Evolutionary conservation across 1,140 invertebrate species (phyloP).

Genomic region (Drosophila neocordata): DNA sequence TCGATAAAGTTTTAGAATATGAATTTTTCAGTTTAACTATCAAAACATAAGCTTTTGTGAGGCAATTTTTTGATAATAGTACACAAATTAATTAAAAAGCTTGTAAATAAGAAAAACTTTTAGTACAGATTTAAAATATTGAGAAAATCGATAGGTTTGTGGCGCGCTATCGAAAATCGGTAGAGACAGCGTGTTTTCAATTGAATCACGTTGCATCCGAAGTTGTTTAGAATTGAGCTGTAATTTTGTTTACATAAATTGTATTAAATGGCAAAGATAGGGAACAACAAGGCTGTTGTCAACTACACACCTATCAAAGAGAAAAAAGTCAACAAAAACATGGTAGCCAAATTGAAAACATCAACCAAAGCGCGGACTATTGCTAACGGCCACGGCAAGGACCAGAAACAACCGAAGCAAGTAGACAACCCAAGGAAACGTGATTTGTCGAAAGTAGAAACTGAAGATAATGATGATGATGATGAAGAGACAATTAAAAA

Average conservation of each 20-base stretch:
- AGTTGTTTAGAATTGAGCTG: background rate
- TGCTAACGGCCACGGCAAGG: background rate
- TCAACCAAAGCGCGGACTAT: background rate
- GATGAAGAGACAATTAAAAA: conserved; percentile 8
- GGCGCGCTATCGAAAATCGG: conserved; percentile 2
- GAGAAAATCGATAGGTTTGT: background rate
- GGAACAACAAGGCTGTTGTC: background rate
- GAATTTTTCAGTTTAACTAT: background rate
- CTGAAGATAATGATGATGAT: background rate
- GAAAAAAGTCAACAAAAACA: background rate
- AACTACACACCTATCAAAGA: background rate
- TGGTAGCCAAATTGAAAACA: background rate
- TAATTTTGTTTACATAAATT: background rate
- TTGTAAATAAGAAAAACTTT: too few species aligned
- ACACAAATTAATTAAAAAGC: too few species aligned
- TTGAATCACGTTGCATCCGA: background rate
- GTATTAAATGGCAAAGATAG: background rate
- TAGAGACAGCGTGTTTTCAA: background rate
- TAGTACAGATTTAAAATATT: too few species aligned
- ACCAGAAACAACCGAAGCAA: background rate
- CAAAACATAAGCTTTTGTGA: too few species aligned
- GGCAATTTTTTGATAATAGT: too few species aligned
- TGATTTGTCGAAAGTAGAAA: background rate
- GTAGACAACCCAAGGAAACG: background rate
- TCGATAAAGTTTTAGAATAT: background rate